Evolutionary conservation across 2,113 vertebrate species (phyloP), one percentile per base, ranked within the genome.

Genomic region (Nansenia antarctica): DNA sequence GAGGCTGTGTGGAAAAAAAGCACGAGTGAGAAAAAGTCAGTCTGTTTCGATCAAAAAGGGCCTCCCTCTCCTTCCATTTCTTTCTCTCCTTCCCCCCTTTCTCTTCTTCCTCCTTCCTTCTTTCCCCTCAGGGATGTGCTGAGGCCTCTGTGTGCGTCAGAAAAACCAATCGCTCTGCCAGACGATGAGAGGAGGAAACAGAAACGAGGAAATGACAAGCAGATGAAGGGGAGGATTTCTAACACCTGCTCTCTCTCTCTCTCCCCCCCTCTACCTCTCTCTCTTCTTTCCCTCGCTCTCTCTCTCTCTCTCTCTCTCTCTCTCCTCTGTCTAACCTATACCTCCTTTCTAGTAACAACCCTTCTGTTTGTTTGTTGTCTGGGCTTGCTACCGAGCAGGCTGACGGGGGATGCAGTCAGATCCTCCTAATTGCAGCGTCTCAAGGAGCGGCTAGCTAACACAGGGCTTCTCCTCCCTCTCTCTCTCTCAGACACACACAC

Each of bases 191-290:
- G 47, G 57, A 9, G 29, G 9, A 47, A 83, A 81, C 82, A 78
- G 76, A 82, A 78, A 83, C 82, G 72, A 82, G 77, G 79, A 86
- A 87, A 88, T 79, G 84, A 83, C 83, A 79, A 86, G 84, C 78
- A 89, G 85, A 89, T 81, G 85, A 86, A 83, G 85, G 76, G 81
- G 78, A 84, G 84, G 81, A 78, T 85, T 85, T 80, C 67, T 60
- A 30, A 87, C 89, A 90, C 87, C 86, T 90, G 87, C 15, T 63
- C 9, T 63, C 18, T 12, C 7, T 27, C 52, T 22, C 64, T 61
- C 68, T 76, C 39, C 72, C 61, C 74, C 8, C 37, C 42, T 22
- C 63, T 34, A 2, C 4, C 27, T 52, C 45, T 52, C 9, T 15
- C 37, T 54, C 9, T 24, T 52, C 45, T 52, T 5, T 15, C 37